Evolutionary conservation across 2,888 invertebrate genomes (phyloP).

Genomic region (Aphodius granarius): DNA sequence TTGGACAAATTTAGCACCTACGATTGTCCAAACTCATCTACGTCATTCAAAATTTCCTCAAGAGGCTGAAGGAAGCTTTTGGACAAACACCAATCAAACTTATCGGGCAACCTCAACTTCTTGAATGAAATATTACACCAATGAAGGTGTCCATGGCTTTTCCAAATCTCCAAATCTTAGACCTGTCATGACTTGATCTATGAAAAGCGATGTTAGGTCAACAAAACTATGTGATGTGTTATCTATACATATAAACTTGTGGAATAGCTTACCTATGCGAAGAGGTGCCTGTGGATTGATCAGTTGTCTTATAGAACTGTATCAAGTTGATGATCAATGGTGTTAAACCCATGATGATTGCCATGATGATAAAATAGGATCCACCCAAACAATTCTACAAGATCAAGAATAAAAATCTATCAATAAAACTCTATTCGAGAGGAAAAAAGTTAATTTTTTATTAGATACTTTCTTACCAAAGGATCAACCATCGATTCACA

Average conservation of each 20-base stretch:
- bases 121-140: too few species aligned
- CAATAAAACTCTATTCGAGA: background rate
- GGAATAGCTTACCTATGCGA: background rate
- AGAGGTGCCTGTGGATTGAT: background rate
- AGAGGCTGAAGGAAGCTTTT: too few species aligned
- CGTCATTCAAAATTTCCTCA: too few species aligned
- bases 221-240: background rate
- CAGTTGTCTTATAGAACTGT: slow-evolving; percentile 6
- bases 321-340: slow-evolving; percentile 19
- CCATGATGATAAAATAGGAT: slow-evolving; percentile 10
- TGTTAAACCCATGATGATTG: slow-evolving; percentile 15
- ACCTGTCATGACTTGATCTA: too few species aligned
- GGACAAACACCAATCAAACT: too few species aligned
- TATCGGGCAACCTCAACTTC: too few species aligned
- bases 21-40: too few species aligned
- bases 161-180: too few species aligned
- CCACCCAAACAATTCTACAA: slow-evolving; percentile 18
- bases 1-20: too few species aligned
- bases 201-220: too few species aligned
- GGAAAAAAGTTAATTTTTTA: background rate
- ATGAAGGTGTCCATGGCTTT: too few species aligned
- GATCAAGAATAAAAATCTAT: background rate
- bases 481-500: slow-evolving; percentile 20
- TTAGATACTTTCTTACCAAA: slow-evolving; percentile 4
- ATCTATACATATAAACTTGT: background rate